A percentile compares a stretch with the other conserved stretches of the same genome.
phyloP scores from a whole-genome alignment of 2,888 invertebrate genomes.

The Drosophila atripex region DNA sequence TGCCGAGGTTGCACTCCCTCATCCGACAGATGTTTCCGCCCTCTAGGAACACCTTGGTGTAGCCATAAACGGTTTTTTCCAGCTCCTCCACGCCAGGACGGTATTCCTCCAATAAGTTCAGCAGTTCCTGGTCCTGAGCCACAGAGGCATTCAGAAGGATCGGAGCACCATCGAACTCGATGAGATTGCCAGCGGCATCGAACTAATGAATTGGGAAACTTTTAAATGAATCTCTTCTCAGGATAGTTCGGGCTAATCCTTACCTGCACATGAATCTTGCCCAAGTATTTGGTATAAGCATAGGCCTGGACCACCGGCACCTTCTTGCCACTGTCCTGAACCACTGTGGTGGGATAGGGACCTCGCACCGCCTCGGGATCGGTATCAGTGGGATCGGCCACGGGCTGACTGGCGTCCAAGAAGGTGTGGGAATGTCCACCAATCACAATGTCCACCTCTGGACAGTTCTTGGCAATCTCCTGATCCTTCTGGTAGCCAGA shows the following conservation, averaged over 20 bases:
- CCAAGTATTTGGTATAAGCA: constrained; percentile 95
- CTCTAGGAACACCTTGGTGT: constrained; percentile 88
- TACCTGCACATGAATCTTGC: constrained; percentile 87
- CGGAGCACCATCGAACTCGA: constrained; percentile 89
- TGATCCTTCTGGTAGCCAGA: constrained; percentile 92
- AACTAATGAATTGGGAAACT: constrained; percentile 84
- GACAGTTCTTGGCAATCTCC: constrained; percentile 90
- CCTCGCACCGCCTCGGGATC: constrained; percentile 84
- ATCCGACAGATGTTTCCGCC: constrained; percentile 88
- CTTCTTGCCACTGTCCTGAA: constrained; percentile 88
- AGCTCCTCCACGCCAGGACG: constrained; percentile 85
- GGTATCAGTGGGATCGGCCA: constrained; percentile 56
- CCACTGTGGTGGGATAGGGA: constrained; percentile 90
- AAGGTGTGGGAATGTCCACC: constrained; percentile 97
- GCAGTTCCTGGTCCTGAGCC: constrained; percentile 87
- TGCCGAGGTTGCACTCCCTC: constrained; percentile 93
- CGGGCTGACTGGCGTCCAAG: constrained; percentile 88
- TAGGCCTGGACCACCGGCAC: constrained; percentile 95
- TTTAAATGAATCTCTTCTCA: not conserved
- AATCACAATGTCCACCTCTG: constrained; percentile 92
- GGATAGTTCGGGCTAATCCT: not conserved
- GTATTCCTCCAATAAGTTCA: constrained; percentile 87
- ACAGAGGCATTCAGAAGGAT: constrained; percentile 88
- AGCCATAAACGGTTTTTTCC: constrained; percentile 87
- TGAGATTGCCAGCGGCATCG: constrained; percentile 89